Percentiles rank a stretch among this genome's conserved stretches.
Conservation (phyloP, 2,888 invertebrate species). For the Mechanitis messenoides region DNA sequence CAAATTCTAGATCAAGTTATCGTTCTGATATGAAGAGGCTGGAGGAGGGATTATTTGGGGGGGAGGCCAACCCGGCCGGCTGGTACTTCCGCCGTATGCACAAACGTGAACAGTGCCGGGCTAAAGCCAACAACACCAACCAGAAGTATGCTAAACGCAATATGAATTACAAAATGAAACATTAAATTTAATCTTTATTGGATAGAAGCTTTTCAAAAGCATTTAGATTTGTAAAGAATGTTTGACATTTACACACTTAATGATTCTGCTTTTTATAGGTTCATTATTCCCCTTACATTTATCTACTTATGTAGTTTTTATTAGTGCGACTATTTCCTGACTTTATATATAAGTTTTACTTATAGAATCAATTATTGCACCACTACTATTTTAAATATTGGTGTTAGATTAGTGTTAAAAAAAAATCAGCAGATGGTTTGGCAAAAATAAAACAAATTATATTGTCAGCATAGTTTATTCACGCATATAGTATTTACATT, state of each 20-base stretch:
- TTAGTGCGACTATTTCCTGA: background rate
- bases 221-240: background rate
- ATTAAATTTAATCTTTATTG: constrained; percentile 35
- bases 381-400: background rate
- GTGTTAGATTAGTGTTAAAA: background rate
- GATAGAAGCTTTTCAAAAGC: constrained; percentile 9
- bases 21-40: constrained; percentile 57
- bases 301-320: background rate
- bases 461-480: constrained; percentile 20
- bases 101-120: constrained; percentile 63
- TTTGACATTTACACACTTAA: constrained; percentile 2
- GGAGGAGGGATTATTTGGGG: constrained; percentile 56
- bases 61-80: constrained; percentile 53
- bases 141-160: constrained; percentile 52
- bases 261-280: background rate
- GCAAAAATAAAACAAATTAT: constrained; percentile 14
- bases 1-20: constrained; percentile 52
- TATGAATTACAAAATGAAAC: constrained; percentile 62
- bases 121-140: constrained; percentile 56
- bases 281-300: background rate
- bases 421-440: background rate
- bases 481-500: constrained; percentile 26
- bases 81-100: constrained; percentile 73
- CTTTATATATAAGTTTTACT: background rate
- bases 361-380: background rate